Base-by-base conservation (phyloP, 1,140 invertebrate species). In the Cryptotermes secundus region DNA sequence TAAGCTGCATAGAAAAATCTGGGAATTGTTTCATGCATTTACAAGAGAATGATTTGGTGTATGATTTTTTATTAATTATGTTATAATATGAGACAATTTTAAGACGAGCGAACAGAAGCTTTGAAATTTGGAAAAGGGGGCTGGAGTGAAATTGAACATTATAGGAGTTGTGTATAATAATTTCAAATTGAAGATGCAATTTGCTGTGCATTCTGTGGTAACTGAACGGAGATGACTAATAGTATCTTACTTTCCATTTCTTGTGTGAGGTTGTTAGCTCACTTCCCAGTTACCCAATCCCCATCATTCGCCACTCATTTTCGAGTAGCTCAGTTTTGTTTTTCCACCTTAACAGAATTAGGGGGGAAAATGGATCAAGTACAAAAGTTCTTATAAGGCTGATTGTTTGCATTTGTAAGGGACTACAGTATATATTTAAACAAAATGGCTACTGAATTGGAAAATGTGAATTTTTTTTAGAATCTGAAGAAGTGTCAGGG, bases 341-440 rank as follows among this genome's bases (percentile, higher is more conserved):
- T 72, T 10, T 72, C n/a, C n/a, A 72, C 59, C 59, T 72, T 16
- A 72, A 72, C 59, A 72, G 26, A 31, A 72, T 72, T 19, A 49
- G 59, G 59, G 14, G 26, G 59, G 59, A 31, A 26, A 72, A 72
- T 72, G 59, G 59, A 72, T 72, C 59, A 72, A 72, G 59, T 72
- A 72, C 59, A 72, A 72, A 72, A n/a, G 59, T 72, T 72, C 59
- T 72, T 72, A 72, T 72, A 72, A 72, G 59, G 59, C 59, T 72
- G 59, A 72, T 72, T 72, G 59, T 72, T 26, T 49, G 45, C 45
- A 49, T 49, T 49, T 49, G 45, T 49, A 49, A 19, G 45, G 45
- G 14, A 49, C 14, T 49, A 49, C 45, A 49, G 45, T 49, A 49
- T 22, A 49, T 49, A 22, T 49, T 16, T 49, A 49, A 49, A 49